These are phyloP conservation scores for Clarias macrocephalus DNA, from an alignment of 2,113 vertebrate species.

Conservation along the genomic window DNA sequence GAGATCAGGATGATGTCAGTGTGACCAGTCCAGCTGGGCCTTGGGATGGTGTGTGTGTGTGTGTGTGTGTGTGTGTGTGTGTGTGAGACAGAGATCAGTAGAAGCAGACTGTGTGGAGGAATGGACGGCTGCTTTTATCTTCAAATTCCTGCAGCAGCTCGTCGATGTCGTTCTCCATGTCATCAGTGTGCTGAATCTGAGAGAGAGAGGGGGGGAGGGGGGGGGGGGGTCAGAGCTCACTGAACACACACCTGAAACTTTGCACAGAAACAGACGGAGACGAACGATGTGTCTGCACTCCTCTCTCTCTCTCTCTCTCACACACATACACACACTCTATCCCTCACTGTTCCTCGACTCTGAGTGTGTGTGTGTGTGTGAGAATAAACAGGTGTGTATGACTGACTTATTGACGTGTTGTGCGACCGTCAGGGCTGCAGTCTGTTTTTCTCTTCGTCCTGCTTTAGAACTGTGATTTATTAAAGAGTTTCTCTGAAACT, in stretches of 20 bases:
- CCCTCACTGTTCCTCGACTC: not conserved
- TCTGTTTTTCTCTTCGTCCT: not conserved
- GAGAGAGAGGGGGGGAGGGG: not conserved
- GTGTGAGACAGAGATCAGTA: conserved; percentile 75
- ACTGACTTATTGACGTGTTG: not conserved
- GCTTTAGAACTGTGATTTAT: not conserved
- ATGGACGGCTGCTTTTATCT: conserved; percentile 94
- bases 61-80: not conserved
- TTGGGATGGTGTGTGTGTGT: not conserved
- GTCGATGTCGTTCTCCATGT: conserved; percentile 99
- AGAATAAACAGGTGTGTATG: not conserved
- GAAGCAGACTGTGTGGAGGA: conserved; percentile 98
- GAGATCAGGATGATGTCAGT: conserved; percentile 14
- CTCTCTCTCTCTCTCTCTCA: not conserved
- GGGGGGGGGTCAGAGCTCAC: not conserved
- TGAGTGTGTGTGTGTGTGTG: not conserved
- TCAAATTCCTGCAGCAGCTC: conserved; percentile 98
- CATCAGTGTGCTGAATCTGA: conserved; percentile 97
- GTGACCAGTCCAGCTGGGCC: conserved; percentile 12
- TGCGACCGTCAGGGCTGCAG: not conserved
- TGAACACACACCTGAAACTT: not conserved
- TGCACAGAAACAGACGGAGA: not conserved
- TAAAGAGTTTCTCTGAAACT: not conserved
- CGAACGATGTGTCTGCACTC: too few species aligned
- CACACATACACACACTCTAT: not conserved